Evolutionary conservation across 2,113 vertebrate genomes (phyloP), one percentile per base, ranked within the genome.

Genomic region (Tachysurus fulvidraco): DNA sequence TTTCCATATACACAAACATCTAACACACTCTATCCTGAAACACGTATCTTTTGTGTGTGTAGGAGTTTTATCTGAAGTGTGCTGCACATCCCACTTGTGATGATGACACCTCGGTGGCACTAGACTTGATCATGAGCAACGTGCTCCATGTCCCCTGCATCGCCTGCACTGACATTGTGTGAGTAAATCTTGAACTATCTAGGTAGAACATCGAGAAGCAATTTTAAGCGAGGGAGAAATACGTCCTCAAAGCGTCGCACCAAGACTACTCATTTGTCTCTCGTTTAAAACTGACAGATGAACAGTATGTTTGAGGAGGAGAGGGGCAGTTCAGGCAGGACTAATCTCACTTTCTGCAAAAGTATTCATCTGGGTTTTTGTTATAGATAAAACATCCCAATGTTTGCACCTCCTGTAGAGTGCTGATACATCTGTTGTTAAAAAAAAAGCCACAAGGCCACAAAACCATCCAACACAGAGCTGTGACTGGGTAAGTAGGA

Each of bases 1-100:
- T 50, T 73, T 76, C 17, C 46, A 50, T 74, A 46, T 11, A 74
- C 36, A 36, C 36, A 36, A 36, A 36, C 36, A 36, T 36, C 36
- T 36, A 36, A 36, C 46, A 50, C 46, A 9, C 46, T 50, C 5
- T 50, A 50, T 50, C 46, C 1, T 50, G n/a, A 55, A 17, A 28
- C 73, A 25, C 5, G 5, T 62, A 10, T 78, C 21, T 57, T 2
- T 88, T 91, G 9, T 77, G 46, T 85, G 93, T 94, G 76, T 93
- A 97, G 96, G 96, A 97, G 86, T 97, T 97, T 92, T 97, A 96
- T 92, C 95, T 96, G 89, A 97, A 97, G 93, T 97, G 96, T 93
- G 96, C 94, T 86, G 93, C 94, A 84, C 96, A 97, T 89, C 95
- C 96, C 60, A 97, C 96, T 2, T 77, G 93, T 88, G 95, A 96